These are phyloP conservation scores for Hiodon tergisus DNA, from an alignment of 2,113 vertebrate species.

Conservation along the genomic window DNA sequence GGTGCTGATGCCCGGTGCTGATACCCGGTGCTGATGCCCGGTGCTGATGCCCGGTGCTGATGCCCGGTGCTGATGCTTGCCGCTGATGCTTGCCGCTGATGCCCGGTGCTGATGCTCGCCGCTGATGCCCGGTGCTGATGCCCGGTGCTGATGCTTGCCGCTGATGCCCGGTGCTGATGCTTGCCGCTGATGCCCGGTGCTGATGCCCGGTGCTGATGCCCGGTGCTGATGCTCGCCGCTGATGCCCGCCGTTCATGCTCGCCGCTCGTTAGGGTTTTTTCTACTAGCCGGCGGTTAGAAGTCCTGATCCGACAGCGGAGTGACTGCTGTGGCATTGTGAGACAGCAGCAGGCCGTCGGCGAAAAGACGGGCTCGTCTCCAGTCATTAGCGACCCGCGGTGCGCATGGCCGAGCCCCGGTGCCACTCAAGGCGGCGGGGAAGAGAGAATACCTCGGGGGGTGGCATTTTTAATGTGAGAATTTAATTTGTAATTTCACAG, in stretches of 20 bases:
- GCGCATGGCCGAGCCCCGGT: constrained; percentile 81
- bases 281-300: constrained; percentile 69
- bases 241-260: constrained; percentile 76
- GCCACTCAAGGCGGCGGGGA: constrained; percentile 70
- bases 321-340: constrained; percentile 77
- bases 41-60: too few relatives aligned
- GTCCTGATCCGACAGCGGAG: constrained; percentile 67
- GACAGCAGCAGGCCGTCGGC: constrained; percentile 67
- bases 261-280: constrained; percentile 62
- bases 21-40: too few relatives aligned
- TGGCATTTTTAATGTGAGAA: constrained; percentile 88
- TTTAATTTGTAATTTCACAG: constrained; percentile 92
- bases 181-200: too few relatives aligned
- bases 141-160: too few relatives aligned
- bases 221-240: constrained; percentile 64
- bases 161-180: too few relatives aligned
- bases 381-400: constrained; percentile 71
- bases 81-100: too few relatives aligned
- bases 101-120: too few relatives aligned
- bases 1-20: too few relatives aligned
- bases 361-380: constrained; percentile 67
- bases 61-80: too few relatives aligned
- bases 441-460: constrained; percentile 78
- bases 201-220: too few relatives aligned
- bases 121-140: too few relatives aligned